Conservation (phyloP, 2,888 invertebrate species). For the Rotaria magnacalcarata region DNA sequence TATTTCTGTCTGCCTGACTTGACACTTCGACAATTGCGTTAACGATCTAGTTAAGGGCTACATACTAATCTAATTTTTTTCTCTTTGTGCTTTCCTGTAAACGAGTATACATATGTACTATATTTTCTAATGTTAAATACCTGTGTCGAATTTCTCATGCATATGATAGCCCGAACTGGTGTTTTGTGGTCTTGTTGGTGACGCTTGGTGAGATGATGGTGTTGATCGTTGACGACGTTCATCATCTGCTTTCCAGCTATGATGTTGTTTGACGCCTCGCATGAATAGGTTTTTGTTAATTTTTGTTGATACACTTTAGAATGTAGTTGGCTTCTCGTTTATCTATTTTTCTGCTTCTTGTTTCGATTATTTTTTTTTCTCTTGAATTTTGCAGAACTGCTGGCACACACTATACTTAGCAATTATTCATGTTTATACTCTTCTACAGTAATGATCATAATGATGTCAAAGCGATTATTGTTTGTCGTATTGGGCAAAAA, state of each 20-base stretch:
- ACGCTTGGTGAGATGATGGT: background rate
- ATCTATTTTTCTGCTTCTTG: background rate
- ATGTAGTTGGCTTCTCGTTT: background rate
- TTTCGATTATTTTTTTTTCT: background rate
- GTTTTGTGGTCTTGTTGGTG: background rate
- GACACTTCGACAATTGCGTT: background rate
- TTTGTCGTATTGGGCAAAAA: background rate
- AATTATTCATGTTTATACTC: background rate
- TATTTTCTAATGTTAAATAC: background rate
- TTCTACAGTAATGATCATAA: background rate
- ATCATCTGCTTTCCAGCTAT: constrained; percentile 8
- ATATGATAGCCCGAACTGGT: background rate
- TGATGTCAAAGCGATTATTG: background rate
- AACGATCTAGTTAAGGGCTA: background rate
- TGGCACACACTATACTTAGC: background rate
- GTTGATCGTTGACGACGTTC: background rate
- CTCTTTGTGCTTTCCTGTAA: too few relatives aligned
- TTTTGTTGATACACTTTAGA: background rate
- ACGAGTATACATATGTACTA: background rate
- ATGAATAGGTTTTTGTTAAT: background rate
- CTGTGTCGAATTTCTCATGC: background rate
- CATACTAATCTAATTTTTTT: too few relatives aligned
- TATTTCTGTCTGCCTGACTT: background rate
- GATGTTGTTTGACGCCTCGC: constrained; percentile 19
- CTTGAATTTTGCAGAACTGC: background rate